Percentiles rank a stretch among this genome's conserved stretches.
Evolutionary conservation across 1,140 invertebrate species (phyloP).

Genomic region (Ceratosolen solmsi): DNA sequence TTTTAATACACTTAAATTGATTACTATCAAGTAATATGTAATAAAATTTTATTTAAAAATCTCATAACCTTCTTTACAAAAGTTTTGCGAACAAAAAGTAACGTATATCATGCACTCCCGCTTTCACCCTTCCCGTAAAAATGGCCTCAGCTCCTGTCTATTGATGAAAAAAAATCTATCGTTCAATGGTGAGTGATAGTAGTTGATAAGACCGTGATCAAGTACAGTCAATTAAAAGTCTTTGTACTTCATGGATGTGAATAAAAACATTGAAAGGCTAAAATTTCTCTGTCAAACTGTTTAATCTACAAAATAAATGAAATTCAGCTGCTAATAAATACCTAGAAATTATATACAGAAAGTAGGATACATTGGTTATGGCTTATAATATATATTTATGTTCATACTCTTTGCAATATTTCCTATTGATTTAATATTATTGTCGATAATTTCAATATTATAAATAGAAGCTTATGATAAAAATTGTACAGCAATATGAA

Average conservation of each 20-base stretch:
- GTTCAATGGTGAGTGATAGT: conserved; percentile 13
- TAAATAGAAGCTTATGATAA: too few relatives aligned
- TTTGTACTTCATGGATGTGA: neutral
- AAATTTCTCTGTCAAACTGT: neutral
- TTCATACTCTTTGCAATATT: too few relatives aligned
- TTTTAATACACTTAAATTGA: too few relatives aligned
- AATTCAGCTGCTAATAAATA: neutral
- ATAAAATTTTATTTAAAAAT: neutral
- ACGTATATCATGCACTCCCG: neutral
- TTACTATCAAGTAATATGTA: too few relatives aligned
- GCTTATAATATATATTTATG: too few relatives aligned
- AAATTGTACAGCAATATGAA: too few relatives aligned
- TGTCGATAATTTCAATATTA: too few relatives aligned
- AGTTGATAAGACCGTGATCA: neutral
- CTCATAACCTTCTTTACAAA: neutral
- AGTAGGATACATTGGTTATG: too few relatives aligned
- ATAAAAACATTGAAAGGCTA: neutral
- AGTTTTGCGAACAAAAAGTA: neutral
- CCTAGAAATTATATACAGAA: neutral
- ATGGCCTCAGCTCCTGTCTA: neutral
- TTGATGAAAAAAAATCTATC: neutral
- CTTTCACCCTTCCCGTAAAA: conserved; percentile 35
- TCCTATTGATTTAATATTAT: too few relatives aligned
- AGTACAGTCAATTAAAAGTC: conserved; percentile 11
- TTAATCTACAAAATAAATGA: neutral